Evolutionary conservation across 2,113 vertebrate species (phyloP).

Genomic region (Heteronetta atricapilla): DNA sequence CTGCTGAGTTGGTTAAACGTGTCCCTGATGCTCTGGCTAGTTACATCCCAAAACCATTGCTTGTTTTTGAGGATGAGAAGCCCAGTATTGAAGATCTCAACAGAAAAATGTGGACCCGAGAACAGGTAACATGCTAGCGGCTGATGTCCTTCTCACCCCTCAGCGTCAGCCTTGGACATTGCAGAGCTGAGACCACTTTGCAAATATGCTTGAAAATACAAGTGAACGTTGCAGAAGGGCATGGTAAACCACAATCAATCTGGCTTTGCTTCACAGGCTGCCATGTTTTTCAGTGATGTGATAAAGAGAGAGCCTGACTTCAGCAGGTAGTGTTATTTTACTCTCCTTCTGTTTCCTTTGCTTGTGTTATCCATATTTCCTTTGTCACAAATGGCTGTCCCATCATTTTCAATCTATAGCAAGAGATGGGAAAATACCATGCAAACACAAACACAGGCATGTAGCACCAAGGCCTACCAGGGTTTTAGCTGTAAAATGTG

Average conservation of each 20-base stretch:
- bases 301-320: constrained; percentile 24
- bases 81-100: constrained; percentile 62
- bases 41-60: constrained; percentile 43
- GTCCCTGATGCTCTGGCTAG: constrained; percentile 36
- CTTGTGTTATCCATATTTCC: background rate
- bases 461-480: background rate
- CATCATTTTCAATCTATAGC: rapidly evolving
- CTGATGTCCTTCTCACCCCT: background rate
- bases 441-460: background rate
- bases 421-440: background rate
- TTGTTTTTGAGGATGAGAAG: constrained; percentile 36
- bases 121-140: constrained; percentile 28
- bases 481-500: background rate
- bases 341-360: background rate
- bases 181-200: background rate
- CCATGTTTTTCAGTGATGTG: constrained; percentile 3
- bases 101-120: constrained; percentile 16
- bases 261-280: constrained; percentile 47
- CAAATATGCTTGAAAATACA: background rate
- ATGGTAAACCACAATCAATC: background rate
- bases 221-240: background rate
- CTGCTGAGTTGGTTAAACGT: constrained; percentile 24
- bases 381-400: rapidly evolving
- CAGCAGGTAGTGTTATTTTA: constrained; percentile 40
- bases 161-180: background rate